Conservation (phyloP, 2,113 vertebrate species). For the Gymnorhina tibicen region DNA sequence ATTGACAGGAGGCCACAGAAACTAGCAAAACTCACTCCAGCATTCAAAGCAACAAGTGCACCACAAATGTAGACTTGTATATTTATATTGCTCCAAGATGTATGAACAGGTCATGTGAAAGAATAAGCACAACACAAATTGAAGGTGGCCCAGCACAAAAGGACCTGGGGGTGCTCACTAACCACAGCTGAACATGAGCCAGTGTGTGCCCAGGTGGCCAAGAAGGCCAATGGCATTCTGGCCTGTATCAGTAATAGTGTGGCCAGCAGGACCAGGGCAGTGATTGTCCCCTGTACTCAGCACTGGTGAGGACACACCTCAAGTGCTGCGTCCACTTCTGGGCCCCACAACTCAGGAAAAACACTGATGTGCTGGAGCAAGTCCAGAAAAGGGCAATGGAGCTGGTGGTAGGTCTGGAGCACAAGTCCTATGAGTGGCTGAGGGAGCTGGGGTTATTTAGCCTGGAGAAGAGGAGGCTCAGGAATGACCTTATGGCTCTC, state of each 20-base stretch:
- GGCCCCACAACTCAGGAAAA: background rate
- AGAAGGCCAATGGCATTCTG: no score
- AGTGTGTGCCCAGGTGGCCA: background rate
- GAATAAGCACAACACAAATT: background rate
- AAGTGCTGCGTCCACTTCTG: background rate
- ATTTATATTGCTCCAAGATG: background rate
- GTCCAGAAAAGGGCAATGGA: background rate
- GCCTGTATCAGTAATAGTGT: background rate
- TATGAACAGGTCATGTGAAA: background rate
- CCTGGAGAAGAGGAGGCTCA: background rate
- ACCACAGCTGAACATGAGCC: background rate
- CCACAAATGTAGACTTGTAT: background rate
- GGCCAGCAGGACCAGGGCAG: background rate
- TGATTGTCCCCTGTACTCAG: rapidly evolving
- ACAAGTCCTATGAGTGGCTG: background rate
- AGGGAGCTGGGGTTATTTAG: background rate
- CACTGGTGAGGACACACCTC: background rate
- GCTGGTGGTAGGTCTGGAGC: background rate
- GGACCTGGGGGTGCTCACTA: rapidly evolving
- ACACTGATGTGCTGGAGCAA: background rate
- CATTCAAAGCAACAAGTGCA: background rate
- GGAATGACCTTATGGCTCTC: background rate
- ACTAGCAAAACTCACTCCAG: background rate
- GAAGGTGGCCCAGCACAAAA: background rate
- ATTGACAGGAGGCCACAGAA: background rate